Evolutionary conservation across 2,888 invertebrate species (phyloP), one percentile per base, ranked within the genome.

Genomic region (Coelopa pilipes): DNA sequence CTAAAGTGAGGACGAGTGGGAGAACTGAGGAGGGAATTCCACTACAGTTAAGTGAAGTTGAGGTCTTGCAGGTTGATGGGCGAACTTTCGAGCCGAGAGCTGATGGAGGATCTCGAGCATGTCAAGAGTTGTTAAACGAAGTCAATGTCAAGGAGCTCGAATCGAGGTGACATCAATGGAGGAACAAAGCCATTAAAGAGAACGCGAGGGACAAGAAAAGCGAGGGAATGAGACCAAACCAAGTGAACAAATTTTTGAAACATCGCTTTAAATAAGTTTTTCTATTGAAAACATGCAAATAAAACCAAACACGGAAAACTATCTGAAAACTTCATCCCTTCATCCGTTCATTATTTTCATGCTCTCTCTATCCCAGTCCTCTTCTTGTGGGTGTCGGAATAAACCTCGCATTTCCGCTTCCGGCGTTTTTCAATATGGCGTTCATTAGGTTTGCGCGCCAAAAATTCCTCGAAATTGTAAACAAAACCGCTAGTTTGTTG

Each of bases 401-500:
- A 12, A 45, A 3, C 19, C 3, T 4, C 24, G 12, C 65, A 65
- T 49, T 65, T 66, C 3, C 1, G 13, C 49, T 49, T 19, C 19
- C 4, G 10, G 47, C 1, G 4, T 5, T 19, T 19, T 50, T 24
- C 66, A 66, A 50, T 15, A 66, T 49, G 50, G 66, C 66, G 50
- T 19, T 19, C 49, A 50, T 62, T 21, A 17, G 10, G 15, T 50
- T 47, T 47, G n/a, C n/a, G 66, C 47, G 17, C 49, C 50, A 66
- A 66, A 66, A 66, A 50, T 50, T 24, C 11, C 15, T n/a, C 50
- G 19, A 13, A 66, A 66, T 50, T 66, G 50, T 49, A 49, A 21
- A 66, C 66, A 66, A 1, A 66, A 66, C 66, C 66, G 24, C 66
- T 15, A 66, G 24, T 47, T 65, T 65, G n/a, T 63, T 63, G 12